Conservation (phyloP, 2,113 vertebrate species). For the Salminus brasiliensis region DNA sequence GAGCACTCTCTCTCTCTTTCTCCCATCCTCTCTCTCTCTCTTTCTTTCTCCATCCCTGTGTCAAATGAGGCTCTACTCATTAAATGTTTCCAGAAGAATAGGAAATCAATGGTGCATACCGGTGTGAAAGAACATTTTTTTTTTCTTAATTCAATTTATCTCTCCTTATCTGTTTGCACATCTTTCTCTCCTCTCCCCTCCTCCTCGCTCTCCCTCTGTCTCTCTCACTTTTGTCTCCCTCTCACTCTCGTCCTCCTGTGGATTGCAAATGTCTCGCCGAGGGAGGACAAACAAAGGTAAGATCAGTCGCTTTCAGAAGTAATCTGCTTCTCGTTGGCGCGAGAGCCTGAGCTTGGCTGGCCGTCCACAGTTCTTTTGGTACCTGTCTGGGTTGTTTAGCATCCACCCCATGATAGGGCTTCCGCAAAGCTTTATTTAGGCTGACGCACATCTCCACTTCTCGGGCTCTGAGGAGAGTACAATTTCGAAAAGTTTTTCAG, state of each 20-base stretch:
- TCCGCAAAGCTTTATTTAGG: slow-evolving; percentile 47
- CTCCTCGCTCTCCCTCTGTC: slow-evolving; percentile 32
- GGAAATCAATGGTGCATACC: slow-evolving; percentile 79
- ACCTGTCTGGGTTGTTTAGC: slow-evolving; percentile 33
- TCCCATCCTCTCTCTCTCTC: slow-evolving; percentile 46
- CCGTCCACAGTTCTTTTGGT: slow-evolving; percentile 13
- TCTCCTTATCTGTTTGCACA: slow-evolving; percentile 67
- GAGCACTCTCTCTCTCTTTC: slow-evolving; percentile 68
- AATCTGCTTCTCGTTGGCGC: slow-evolving; percentile 34
- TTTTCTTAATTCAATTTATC: slow-evolving; percentile 73
- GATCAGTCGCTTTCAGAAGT: slow-evolving; percentile 43
- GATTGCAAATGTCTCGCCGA: slow-evolving; percentile 35
- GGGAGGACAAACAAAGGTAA: slow-evolving; percentile 43
- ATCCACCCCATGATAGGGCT: slow-evolving; percentile 20
- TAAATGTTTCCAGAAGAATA: slow-evolving; percentile 82
- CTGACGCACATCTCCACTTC: slow-evolving; percentile 35
- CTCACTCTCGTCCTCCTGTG: slow-evolving; percentile 1
- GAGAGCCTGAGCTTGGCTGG: slow-evolving; percentile 14
- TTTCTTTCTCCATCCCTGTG: slow-evolving; percentile 67
- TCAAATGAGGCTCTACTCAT: slow-evolving; percentile 77
- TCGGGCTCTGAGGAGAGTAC: background rate
- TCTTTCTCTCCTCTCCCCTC: slow-evolving; percentile 47
- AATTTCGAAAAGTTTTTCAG: slow-evolving; percentile 24
- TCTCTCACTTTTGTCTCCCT: slow-evolving; percentile 27
- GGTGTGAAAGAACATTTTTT: slow-evolving; percentile 66